These are phyloP conservation scores for Stegodyphus mimosarum DNA, from an alignment of 1,140 invertebrate species.

Conservation along the genomic window DNA sequence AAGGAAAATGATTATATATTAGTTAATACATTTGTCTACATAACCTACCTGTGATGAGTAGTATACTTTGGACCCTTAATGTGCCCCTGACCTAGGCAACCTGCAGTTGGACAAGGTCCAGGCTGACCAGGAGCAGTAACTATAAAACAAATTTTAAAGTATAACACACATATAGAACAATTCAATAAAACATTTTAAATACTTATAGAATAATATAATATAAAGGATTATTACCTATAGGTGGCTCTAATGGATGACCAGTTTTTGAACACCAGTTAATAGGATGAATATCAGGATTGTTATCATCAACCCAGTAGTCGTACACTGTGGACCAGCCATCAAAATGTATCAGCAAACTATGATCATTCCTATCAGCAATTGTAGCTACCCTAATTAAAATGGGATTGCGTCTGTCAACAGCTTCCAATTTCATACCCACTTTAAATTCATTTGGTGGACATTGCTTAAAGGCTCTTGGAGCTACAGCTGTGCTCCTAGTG, in stretches of 20 bases:
- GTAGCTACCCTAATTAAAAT: slow-evolving; percentile 87
- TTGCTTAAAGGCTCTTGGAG: slow-evolving; percentile 84
- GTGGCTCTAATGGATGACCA: slow-evolving; percentile 85
- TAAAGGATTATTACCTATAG: slow-evolving; percentile 65
- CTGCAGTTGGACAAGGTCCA: slow-evolving; percentile 75
- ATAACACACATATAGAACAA: background rate
- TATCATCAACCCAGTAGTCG: slow-evolving; percentile 90
- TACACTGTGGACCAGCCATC: slow-evolving; percentile 90
- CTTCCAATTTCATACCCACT: slow-evolving; percentile 89
- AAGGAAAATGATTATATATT: too few relatives aligned
- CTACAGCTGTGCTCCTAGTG: slow-evolving; percentile 80
- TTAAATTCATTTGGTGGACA: slow-evolving; percentile 84
- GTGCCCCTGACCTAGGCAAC: slow-evolving; percentile 86
- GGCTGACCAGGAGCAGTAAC: slow-evolving; percentile 17
- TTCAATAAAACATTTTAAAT: background rate
- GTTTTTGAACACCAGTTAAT: slow-evolving; percentile 90
- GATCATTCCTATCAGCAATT: slow-evolving; percentile 76
- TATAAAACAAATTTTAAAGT: slow-evolving; percentile 13
- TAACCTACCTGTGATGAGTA: slow-evolving; percentile 74
- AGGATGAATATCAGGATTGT: slow-evolving; percentile 90
- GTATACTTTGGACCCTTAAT: slow-evolving; percentile 83
- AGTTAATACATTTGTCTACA: too few relatives aligned
- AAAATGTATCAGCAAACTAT: slow-evolving; percentile 81
- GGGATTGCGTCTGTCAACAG: slow-evolving; percentile 86
- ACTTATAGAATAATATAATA: background rate